Conservation (phyloP, 2,888 invertebrate genomes). For the Sphecodes monilicornis region DNA sequence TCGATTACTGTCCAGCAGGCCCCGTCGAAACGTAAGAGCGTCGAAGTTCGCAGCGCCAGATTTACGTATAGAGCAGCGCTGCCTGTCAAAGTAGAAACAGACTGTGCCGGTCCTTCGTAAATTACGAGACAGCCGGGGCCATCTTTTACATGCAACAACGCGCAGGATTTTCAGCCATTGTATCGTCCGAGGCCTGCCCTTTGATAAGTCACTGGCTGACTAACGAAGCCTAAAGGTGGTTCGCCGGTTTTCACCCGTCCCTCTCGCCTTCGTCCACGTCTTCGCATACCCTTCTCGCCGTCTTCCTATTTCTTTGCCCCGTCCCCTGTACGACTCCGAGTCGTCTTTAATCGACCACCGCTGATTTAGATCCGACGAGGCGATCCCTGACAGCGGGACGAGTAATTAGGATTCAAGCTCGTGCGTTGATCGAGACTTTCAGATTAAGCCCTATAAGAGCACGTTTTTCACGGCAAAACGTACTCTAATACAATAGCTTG, state of each 20-base stretch:
- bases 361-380: conserved; percentile 21
- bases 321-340: conserved; percentile 16
- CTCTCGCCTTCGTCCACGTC: conserved; percentile 33
- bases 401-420: conserved; percentile 50
- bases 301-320: conserved; percentile 17
- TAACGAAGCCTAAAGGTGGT: conserved; percentile 75
- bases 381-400: conserved; percentile 24
- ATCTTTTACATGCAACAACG: conserved; percentile 78
- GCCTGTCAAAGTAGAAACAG: conserved; percentile 74
- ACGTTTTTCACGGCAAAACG: too few species aligned
- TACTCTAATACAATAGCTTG: too few species aligned
- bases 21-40: conserved; percentile 70
- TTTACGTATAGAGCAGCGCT: conserved; percentile 66
- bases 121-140: conserved; percentile 79
- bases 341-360: conserved; percentile 42
- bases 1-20: conserved; percentile 64
- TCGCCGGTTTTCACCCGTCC: conserved; percentile 49
- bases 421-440: background rate
- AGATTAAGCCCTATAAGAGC: too few species aligned
- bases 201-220: conserved; percentile 78
- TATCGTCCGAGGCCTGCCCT: conserved; percentile 72
- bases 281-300: conserved; percentile 13
- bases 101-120: conserved; percentile 74
- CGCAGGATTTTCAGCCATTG: conserved; percentile 77
- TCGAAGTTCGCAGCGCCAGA: conserved; percentile 68